Percentiles rank a stretch among this genome's conserved stretches.
phyloP scores from a whole-genome alignment of 2,113 vertebrate genomes.

The Oceanodroma tethys region DNA sequence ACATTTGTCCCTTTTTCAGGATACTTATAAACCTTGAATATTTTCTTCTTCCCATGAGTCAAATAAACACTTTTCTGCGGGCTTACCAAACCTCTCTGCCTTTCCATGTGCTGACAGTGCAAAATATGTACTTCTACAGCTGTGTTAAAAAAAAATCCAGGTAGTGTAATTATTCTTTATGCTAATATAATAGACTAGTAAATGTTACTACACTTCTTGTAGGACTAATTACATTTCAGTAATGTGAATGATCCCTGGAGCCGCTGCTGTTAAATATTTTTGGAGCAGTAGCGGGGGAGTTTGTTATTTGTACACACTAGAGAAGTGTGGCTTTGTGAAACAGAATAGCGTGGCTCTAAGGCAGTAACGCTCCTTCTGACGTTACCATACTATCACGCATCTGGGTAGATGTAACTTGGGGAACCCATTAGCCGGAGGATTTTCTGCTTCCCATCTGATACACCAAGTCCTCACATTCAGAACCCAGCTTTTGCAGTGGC shows the following conservation, averaged over 20 bases:
- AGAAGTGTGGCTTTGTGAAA: background rate
- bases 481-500: background rate
- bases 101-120: background rate
- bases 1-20: constrained; percentile 12
- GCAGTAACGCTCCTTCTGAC: background rate
- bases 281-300: background rate
- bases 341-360: background rate
- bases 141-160: background rate
- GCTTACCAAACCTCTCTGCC: background rate
- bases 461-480: background rate
- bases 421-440: background rate
- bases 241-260: constrained; percentile 46
- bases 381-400: background rate
- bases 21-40: background rate
- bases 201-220: constrained; percentile 26
- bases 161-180: constrained; percentile 50
- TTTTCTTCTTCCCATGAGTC: background rate
- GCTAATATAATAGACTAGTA: constrained; percentile 15
- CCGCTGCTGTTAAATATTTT: constrained; percentile 42
- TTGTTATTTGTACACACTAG: constrained; percentile 54
- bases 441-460: background rate
- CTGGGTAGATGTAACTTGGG: background rate
- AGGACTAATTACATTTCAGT: constrained; percentile 58
- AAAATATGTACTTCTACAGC: background rate
- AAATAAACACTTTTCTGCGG: background rate